Evolutionary conservation across 2,113 vertebrate species (phyloP), one percentile per base, ranked within the genome.

Genomic region (Etheostoma spectabile): DNA sequence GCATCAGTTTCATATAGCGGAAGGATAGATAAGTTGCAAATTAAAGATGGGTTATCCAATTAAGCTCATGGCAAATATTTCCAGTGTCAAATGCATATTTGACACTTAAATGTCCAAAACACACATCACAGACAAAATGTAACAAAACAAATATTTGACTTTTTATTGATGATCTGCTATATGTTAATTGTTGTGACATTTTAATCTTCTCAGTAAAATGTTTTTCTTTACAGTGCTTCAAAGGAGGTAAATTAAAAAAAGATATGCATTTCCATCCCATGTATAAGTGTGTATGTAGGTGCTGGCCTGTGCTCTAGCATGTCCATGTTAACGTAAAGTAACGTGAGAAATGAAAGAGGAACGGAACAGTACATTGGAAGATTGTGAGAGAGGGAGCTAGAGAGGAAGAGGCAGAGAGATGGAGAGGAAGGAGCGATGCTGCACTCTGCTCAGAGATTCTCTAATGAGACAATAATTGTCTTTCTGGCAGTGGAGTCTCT

Each of bases 401-500:
- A 63, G 60, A 63, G 27, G 45, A 57, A 30, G 52, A 49, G 4
- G 16, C 0, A 18, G 65, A n/a, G 22, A 45, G 49, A 3, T 4
- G n/a, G 73, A 5, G 42, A 49, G 53, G 45, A 19, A 15, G 30
- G n/a, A 51, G 6, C 45, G 59, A 78, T 2, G 35, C 55, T 52
- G 55, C 33, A 18, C 73, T 76, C 67, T 1, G 13, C 80, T 84
- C 51, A 52, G 21, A 73, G 45, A 51, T 12, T 11, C 57, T 76
- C 78, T 69, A 65, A 89, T 89, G 76, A 74, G 62, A 49, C 56
- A 61, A 15, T 81, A 80, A 87, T 78, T 83, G 85, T 80, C 64
- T 65, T 77, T 24, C 60, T 42, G 77, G 53, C 52, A 18, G 45
- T 2, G 18, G n/a, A 71, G 79, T 80, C 79, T 66, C 67, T 77